phyloP scores from a whole-genome alignment of 2,797 vertebrate genomes.

The Monodelphis domestica region DNA sequence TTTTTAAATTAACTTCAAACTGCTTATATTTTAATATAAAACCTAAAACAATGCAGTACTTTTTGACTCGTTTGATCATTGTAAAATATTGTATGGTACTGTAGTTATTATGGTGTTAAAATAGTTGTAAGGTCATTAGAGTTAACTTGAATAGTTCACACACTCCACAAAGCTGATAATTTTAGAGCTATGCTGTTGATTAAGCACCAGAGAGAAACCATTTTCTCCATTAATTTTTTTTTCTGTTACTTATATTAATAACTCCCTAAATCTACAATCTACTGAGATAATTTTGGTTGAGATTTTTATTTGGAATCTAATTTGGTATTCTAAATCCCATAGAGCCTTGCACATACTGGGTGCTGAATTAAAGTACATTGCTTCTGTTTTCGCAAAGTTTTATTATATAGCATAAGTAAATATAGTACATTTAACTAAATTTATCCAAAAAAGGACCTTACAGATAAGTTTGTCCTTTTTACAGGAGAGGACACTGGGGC shows the following conservation, averaged over 20 bases:
- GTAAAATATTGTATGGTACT: neutral
- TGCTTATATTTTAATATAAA: constrained; percentile 10
- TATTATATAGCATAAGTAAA: neutral
- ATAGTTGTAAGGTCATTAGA: constrained; percentile 52
- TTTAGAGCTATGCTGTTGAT: constrained; percentile 48
- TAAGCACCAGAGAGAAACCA: constrained; percentile 42
- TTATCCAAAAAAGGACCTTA: neutral
- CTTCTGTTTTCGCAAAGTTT: neutral
- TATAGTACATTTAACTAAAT: neutral
- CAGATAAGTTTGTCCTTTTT: neutral
- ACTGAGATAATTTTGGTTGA: constrained; percentile 22
- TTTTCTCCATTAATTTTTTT: constrained; percentile 53
- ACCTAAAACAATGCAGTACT: constrained; percentile 28
- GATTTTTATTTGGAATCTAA: constrained; percentile 57
- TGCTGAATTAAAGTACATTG: constrained; percentile 32
- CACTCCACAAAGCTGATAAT: constrained; percentile 44
- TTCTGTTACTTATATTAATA: constrained; percentile 29
- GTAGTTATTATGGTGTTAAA: constrained; percentile 33
- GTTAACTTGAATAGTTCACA: constrained; percentile 49
- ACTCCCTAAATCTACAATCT: constrained; percentile 20
- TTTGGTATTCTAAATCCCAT: neutral
- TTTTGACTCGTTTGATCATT: constrained; percentile 9
- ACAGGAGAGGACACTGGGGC: neutral
- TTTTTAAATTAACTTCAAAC: constrained; percentile 50
- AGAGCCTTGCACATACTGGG: constrained; percentile 36